These are phyloP conservation scores for Aplocera efformata DNA, from an alignment of 2,888 invertebrate genomes.

Conservation along the genomic window DNA sequence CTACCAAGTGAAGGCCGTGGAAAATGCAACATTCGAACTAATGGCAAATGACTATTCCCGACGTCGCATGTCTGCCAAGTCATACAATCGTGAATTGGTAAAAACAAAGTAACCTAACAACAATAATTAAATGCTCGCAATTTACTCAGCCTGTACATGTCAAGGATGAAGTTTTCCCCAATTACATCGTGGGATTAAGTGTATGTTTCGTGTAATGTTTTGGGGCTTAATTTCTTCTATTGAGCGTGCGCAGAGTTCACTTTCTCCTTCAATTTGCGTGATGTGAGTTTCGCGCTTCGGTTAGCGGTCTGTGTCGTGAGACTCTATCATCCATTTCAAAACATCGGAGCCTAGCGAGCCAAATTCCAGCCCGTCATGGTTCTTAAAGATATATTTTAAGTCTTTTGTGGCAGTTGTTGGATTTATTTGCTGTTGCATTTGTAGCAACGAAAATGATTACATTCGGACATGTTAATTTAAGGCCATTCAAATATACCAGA, in stretches of 20 bases:
- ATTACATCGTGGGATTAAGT: slow-evolving; percentile 36
- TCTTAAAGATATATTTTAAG: slow-evolving; percentile 16
- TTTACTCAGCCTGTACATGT: slow-evolving; percentile 33
- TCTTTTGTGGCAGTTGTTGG: no score
- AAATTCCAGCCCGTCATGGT: slow-evolving; percentile 25
- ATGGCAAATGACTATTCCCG: slow-evolving; percentile 16
- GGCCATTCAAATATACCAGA: slow-evolving; percentile 7
- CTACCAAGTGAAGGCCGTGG: slow-evolving; percentile 1
- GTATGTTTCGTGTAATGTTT: slow-evolving; percentile 45
- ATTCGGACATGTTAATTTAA: no score
- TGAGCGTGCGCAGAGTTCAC: slow-evolving; percentile 48
- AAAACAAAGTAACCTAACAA: slow-evolving; percentile 27
- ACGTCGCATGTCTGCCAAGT: slow-evolving; percentile 9
- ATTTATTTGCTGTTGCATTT: no score
- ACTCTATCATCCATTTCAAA: slow-evolving; percentile 17
- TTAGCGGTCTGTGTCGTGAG: slow-evolving; percentile 7
- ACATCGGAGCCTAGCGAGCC: slow-evolving; percentile 21
- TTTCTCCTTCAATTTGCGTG: slow-evolving; percentile 53
- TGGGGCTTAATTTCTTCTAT: slow-evolving; percentile 46
- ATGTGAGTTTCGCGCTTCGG: slow-evolving; percentile 35
- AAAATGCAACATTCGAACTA: slow-evolving; percentile 6
- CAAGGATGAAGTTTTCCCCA: slow-evolving; percentile 39
- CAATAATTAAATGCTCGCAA: slow-evolving; percentile 28
- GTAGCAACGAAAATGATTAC: no score
- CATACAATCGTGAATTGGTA: slow-evolving; percentile 23